Conservation (phyloP, 2,888 invertebrate species). For the Ornithoptera priamus region DNA sequence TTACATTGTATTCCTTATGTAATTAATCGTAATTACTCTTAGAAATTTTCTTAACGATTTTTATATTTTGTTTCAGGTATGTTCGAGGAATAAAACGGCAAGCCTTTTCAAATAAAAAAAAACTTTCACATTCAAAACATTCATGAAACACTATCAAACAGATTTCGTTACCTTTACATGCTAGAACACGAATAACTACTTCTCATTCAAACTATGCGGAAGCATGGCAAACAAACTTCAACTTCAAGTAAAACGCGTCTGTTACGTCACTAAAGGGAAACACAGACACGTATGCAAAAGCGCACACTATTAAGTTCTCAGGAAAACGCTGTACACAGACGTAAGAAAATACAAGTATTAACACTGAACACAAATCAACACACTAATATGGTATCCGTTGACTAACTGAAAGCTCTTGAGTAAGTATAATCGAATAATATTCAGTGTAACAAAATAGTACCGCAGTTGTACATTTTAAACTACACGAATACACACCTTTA, state of each 20-base stretch:
- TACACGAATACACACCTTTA: conserved; percentile 52
- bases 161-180: conserved; percentile 58
- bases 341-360: conserved; percentile 27
- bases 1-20: background rate
- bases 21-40: background rate
- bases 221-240: conserved; percentile 55
- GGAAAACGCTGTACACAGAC: conserved; percentile 19
- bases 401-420: conserved; percentile 46
- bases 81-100: conserved; percentile 40
- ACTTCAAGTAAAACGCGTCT: conserved; percentile 55
- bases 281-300: conserved; percentile 43
- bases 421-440: conserved; percentile 58
- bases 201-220: conserved; percentile 65
- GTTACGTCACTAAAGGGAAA: conserved; percentile 57
- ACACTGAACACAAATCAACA: conserved; percentile 39
- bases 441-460: conserved; percentile 67
- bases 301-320: conserved; percentile 38
- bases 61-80: conserved; percentile 57
- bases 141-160: conserved; percentile 50
- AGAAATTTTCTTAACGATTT: background rate
- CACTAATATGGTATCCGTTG: conserved; percentile 43
- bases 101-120: conserved; percentile 49
- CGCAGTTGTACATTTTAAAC: conserved; percentile 54
- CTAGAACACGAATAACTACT: conserved; percentile 49
- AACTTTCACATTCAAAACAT: conserved; percentile 42